Percentiles rank a stretch among this genome's conserved stretches.
These are phyloP conservation scores for Blomia tropicalis DNA, from an alignment of 2,888 invertebrate species.

Conservation along the genomic window DNA sequence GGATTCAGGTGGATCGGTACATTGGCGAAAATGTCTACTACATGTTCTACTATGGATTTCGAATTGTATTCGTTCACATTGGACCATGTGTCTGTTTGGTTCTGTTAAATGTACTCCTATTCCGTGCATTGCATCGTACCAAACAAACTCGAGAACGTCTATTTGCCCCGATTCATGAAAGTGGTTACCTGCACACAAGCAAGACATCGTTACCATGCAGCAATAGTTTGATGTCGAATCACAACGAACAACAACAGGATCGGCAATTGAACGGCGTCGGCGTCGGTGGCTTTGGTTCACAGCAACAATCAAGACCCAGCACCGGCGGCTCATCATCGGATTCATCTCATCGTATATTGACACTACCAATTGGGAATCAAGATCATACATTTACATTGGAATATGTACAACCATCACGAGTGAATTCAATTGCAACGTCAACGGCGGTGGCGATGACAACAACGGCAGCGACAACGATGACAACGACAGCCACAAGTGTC, in stretches of 20 bases:
- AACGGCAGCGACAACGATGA: not conserved
- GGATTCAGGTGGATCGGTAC: slow-evolving; percentile 38
- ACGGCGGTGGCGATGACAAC: not conserved
- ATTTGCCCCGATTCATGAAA: slow-evolving; percentile 49
- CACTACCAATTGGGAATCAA: too few species aligned
- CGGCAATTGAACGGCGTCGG: not conserved
- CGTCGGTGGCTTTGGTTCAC: not conserved
- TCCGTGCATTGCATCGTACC: slow-evolving; percentile 66
- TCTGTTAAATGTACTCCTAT: slow-evolving; percentile 68
- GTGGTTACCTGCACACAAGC: not conserved
- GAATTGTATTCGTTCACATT: slow-evolving; percentile 77
- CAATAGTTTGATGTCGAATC: not conserved
- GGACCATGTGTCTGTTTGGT: slow-evolving; percentile 75
- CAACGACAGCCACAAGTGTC: not conserved
- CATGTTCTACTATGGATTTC: slow-evolving; percentile 55
- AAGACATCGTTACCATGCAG: not conserved
- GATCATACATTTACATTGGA: too few species aligned
- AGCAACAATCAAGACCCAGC: not conserved
- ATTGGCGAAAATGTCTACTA: slow-evolving; percentile 59
- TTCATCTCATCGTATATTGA: too few species aligned
- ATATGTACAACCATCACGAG: not conserved
- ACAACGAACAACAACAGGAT: not conserved
- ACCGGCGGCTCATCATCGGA: not conserved
- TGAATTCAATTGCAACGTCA: not conserved
- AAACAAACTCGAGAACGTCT: slow-evolving; percentile 59